A percentile compares a stretch with the other conserved stretches of the same genome.
Conservation (phyloP, 2,797 vertebrate species). For the Harpagifer antarcticus region DNA sequence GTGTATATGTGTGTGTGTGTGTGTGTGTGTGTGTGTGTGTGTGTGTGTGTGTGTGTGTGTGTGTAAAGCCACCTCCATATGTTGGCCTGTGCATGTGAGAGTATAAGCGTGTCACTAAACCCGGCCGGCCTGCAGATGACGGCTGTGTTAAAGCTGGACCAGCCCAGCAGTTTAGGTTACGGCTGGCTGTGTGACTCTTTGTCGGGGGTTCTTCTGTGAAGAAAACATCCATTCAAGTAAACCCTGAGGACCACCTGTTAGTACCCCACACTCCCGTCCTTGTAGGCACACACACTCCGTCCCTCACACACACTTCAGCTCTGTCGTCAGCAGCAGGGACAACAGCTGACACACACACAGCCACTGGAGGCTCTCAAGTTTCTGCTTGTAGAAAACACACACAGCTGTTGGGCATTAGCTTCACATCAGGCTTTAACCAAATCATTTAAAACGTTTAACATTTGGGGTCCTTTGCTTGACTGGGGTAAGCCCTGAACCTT, state of each 20-base stretch:
- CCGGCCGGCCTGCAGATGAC: slow-evolving; percentile 70
- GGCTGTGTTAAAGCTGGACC: slow-evolving; percentile 55
- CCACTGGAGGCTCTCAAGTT: slow-evolving; percentile 74
- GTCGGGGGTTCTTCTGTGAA: slow-evolving; percentile 76
- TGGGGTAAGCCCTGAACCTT: too few species aligned
- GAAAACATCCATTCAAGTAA: slow-evolving; percentile 83
- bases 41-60: slow-evolving; percentile 4
- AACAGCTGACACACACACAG: slow-evolving; percentile 83
- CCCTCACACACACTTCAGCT: slow-evolving; percentile 61
- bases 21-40: not conserved
- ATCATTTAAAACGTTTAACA: slow-evolving; percentile 10
- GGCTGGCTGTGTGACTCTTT: slow-evolving; percentile 74
- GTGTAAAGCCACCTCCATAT: slow-evolving; percentile 43
- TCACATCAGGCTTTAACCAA: slow-evolving; percentile 30
- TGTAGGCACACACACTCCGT: slow-evolving; percentile 39
- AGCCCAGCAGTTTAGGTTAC: slow-evolving; percentile 80
- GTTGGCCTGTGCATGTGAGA: slow-evolving; percentile 38
- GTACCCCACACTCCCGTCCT: slow-evolving; percentile 73
- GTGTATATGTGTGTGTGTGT: not conserved
- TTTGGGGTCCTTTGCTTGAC: not conserved
- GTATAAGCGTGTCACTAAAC: slow-evolving; percentile 60
- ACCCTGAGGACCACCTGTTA: slow-evolving; percentile 86
- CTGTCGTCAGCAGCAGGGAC: slow-evolving; percentile 72
- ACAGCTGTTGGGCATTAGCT: slow-evolving; percentile 61
- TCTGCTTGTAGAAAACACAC: slow-evolving; percentile 62